A percentile compares a stretch with the other conserved stretches of the same genome.
phyloP scores from a whole-genome alignment of 2,113 vertebrate species.

The Antigone vipio region DNA sequence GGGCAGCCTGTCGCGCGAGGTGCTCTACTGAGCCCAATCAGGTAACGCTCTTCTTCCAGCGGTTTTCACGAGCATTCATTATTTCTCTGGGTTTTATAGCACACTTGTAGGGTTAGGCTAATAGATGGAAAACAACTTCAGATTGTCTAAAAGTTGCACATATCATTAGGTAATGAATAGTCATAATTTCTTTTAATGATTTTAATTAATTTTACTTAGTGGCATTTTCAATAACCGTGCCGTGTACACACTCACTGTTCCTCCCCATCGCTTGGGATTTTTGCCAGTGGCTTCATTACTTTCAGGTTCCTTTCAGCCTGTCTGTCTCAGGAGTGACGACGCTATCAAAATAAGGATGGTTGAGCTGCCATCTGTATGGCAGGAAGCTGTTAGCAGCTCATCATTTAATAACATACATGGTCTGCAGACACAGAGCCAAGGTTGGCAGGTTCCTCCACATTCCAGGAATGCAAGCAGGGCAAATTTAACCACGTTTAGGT shows the following conservation, averaged over 20 bases:
- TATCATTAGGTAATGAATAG: background rate
- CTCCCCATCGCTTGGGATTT: background rate
- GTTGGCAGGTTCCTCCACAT: background rate
- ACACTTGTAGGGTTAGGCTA: background rate
- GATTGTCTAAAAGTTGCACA: background rate
- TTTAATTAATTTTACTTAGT: constrained; percentile 33
- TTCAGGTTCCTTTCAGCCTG: background rate
- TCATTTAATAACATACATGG: background rate
- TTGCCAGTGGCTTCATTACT: constrained; percentile 15
- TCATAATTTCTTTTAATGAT: background rate
- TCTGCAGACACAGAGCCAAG: background rate
- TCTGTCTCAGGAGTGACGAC: background rate
- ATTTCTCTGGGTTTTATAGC: background rate
- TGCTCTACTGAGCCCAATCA: background rate
- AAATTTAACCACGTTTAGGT: background rate
- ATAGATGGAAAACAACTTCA: background rate
- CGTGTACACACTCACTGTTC: background rate
- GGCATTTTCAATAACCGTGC: background rate
- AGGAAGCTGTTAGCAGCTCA: background rate
- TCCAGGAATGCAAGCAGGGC: background rate
- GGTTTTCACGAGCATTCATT: background rate
- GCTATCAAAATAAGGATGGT: background rate
- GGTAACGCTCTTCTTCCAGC: background rate
- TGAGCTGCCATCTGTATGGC: background rate
- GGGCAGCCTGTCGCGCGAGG: background rate